Conservation (phyloP, 2,797 vertebrate genomes). For the Decapterus maruadsi region DNA sequence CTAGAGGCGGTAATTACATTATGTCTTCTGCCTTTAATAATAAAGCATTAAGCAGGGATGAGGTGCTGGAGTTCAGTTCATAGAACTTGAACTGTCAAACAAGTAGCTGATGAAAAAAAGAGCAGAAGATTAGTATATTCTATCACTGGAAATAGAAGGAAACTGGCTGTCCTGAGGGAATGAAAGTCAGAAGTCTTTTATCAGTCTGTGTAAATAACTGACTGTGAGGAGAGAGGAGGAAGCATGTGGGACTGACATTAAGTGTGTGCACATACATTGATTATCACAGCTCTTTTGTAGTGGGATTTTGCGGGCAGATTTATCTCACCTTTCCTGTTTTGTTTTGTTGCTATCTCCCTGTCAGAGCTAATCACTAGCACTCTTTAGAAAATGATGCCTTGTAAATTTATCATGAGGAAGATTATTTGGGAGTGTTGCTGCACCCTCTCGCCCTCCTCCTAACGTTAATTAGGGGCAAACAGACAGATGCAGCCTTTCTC, state of each 20-base stretch:
- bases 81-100: slow-evolving; percentile 30
- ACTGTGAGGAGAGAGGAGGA: slow-evolving; percentile 50
- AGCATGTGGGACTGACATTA: slow-evolving; percentile 54
- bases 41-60: background rate
- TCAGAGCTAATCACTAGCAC: slow-evolving; percentile 38
- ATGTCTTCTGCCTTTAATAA: too few relatives aligned
- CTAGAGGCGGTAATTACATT: slow-evolving; percentile 38
- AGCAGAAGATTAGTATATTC: background rate
- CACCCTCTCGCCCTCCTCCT: slow-evolving; percentile 55
- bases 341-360: slow-evolving; percentile 35
- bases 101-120: slow-evolving; percentile 22
- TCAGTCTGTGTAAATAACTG: slow-evolving; percentile 54
- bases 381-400: slow-evolving; percentile 62
- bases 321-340: slow-evolving; percentile 36
- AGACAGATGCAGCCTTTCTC: slow-evolving; percentile 55
- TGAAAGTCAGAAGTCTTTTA: slow-evolving; percentile 42
- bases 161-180: slow-evolving; percentile 31
- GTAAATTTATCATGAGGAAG: slow-evolving; percentile 69
- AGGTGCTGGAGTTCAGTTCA: slow-evolving; percentile 26
- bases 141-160: slow-evolving; percentile 26
- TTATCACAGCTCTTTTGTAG: slow-evolving; percentile 39
- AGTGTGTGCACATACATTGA: slow-evolving; percentile 40
- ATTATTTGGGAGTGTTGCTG: slow-evolving; percentile 63
- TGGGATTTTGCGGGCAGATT: slow-evolving; percentile 36
- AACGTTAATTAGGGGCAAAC: slow-evolving; percentile 67